Base-by-base conservation (phyloP, 2,888 invertebrate species). In the Eupithecia pulchellata region DNA sequence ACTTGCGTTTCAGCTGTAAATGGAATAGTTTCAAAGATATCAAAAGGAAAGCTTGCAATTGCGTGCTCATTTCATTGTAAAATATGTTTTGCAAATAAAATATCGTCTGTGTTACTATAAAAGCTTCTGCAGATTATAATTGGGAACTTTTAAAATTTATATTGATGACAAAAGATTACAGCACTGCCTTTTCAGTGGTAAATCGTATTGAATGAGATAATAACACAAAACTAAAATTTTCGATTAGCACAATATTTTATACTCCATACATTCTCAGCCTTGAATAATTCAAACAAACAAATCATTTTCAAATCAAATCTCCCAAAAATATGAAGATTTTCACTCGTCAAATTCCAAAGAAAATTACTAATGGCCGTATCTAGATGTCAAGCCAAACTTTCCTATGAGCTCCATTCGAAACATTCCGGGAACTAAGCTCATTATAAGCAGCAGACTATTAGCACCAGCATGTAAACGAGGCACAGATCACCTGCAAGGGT, bases 1-100 rank as follows among this genome's bases (percentile, higher is more conserved):
- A 80, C 27, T 78, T 82, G 66, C 84, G 80, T 58, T 85, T 84
- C 32, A 84, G 47, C 92, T 92, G 81, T 39, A 82, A 64, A 30
- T 20, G 2, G n/a, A 30, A 0, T 60, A 9, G 30, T 60, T 60
- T 32, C n/a, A 8, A 1, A 29, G 6, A 9, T 1, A n/a, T n/a
- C n/a, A 17, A 27, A 5, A 27, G 9, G 52, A 52, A 9, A 25
- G 8, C 2, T n/a, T 29, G 29, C 27, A 29, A 57, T 25, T 20
- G 13, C 13, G 36, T 36, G n/a, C n/a, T 42, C n/a, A 39, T 39
- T 39, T 36, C 36, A 1, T 36, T 13, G 13, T 36, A 36, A 36
- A 36, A 36, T 36, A 11, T 36, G 36, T 36, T 30, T 30, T 30
- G 1, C 11, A 36, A 36, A 36, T n/a, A n/a, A n/a, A n/a, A n/a